These are phyloP conservation scores for Orientallactaga sibirica DNA, from an alignment of 2,797 vertebrate species.

Conservation along the genomic window DNA sequence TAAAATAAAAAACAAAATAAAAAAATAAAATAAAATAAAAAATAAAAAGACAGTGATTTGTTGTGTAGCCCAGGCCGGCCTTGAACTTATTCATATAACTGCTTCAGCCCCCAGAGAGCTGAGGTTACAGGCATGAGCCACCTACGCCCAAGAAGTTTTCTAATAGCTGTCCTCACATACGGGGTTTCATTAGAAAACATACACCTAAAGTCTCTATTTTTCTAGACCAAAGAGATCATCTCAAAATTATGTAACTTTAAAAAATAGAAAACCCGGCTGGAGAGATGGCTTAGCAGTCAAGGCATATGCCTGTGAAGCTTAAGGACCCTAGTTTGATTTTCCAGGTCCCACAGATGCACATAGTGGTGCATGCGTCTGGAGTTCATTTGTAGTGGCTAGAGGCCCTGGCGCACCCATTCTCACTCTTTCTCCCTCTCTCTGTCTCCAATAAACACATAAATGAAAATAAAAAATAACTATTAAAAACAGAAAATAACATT, in stretches of 20 bases:
- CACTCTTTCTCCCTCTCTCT: too few relatives aligned
- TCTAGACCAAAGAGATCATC: conserved; percentile 19
- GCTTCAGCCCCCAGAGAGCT: background rate
- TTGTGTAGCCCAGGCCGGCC: background rate
- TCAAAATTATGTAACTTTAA: conserved; percentile 35
- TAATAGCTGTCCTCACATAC: background rate
- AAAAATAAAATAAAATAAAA: too few relatives aligned
- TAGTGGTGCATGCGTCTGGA: too few relatives aligned
- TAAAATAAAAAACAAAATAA: too few relatives aligned
- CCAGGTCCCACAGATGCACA: too few relatives aligned
- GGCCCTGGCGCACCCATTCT: too few relatives aligned
- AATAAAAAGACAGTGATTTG: background rate
- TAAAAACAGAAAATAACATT: conserved; percentile 13
- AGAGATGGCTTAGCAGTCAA: too few relatives aligned
- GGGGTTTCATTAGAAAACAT: conserved; percentile 51
- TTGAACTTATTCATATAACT: background rate
- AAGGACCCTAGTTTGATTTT: too few relatives aligned
- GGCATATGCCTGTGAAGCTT: too few relatives aligned
- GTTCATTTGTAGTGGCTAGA: too few relatives aligned
- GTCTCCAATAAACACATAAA: too few relatives aligned
- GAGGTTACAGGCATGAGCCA: background rate
- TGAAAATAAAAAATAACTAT: background rate
- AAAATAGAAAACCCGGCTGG: background rate
- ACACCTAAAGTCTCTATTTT: conserved; percentile 34
- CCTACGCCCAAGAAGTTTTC: background rate